Evolutionary conservation across 2,113 vertebrate species (phyloP), one percentile per base, ranked within the genome.

Genomic region (Tautogolabrus adspersus): DNA sequence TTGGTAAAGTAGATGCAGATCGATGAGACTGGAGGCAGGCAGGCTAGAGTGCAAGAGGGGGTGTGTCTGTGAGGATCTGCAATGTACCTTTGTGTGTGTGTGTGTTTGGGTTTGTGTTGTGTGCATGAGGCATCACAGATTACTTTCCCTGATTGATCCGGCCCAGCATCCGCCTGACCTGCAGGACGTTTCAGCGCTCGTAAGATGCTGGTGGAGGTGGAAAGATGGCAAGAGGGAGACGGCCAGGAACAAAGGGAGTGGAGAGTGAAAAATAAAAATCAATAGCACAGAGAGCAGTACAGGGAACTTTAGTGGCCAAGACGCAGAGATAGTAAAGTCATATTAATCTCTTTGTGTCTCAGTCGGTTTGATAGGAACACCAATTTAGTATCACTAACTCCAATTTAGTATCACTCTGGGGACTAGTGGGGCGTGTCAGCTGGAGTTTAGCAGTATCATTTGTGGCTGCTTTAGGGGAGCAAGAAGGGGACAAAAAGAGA

Each of bases 1-100:
- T 94, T 93, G 86, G 92, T 91, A 93, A 94, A 94, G 93, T 93
- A 94, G 94, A 92, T 94, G 90, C 92, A 88, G 93, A 95, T 95
- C 93, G 91, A 94, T 95, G 88, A 87, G 83, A 82, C 79, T 85
- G 92, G 92, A 94, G 94, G 92, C 86, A 91, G 90, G 87, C 89
- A 81, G 90, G 86, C 84, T 82, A 83, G 86, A 87, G 90, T 88
- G 88, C 87, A 91, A 72, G 58, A 81, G 73, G 56, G 44, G 63
- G 42, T 66, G 59, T 66, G 66, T 61, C 22, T 3, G 21, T 10
- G 49, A 19, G 21, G 64, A 23, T 76, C 30, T 61, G 61, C 61
- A 23, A 34, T 57, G 54, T n/a, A 26, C 58, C 7, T 73, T n/a
- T 65, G 34, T 57, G 47, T 57, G 30, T 38, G 57, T n/a, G 70